A percentile compares a stretch with the other conserved stretches of the same genome.
These are phyloP conservation scores for Oxyura jamaicensis DNA, from an alignment of 2,113 vertebrate species.

Conservation along the genomic window DNA sequence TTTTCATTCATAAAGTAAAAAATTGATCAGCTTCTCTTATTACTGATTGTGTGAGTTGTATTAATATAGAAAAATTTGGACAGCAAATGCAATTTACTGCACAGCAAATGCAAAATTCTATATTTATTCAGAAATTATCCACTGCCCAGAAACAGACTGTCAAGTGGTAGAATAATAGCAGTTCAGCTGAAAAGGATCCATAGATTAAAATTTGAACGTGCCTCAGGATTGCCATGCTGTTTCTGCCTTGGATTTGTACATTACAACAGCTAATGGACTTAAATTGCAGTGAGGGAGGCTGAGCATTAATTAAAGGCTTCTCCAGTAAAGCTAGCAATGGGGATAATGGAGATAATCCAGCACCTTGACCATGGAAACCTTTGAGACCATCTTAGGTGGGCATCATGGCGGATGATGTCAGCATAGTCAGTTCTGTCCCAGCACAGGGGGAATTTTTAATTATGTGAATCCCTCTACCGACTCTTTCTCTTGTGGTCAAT, in stretches of 20 bases:
- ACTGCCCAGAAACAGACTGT: neutral
- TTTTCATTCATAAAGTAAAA: neutral
- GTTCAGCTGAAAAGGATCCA: neutral
- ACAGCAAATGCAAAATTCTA: neutral
- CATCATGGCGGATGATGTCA: rapidly evolving
- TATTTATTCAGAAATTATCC: neutral
- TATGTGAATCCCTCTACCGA: neutral
- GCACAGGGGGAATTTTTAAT: neutral
- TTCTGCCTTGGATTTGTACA: neutral
- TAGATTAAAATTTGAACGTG: neutral
- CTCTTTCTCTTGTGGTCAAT: neutral
- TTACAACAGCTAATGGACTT: neutral
- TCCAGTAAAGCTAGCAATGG: neutral
- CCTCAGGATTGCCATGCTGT: neutral
- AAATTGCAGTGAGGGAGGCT: neutral
- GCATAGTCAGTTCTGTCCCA: rapidly evolving
- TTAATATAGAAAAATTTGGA: neutral
- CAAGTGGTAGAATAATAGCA: neutral
- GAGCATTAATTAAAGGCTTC: neutral
- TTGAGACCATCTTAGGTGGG: rapidly evolving
- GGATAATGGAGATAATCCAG: neutral
- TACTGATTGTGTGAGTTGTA: neutral
- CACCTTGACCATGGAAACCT: neutral
- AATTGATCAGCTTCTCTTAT: neutral
- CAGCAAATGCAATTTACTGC: neutral